Evolutionary conservation across 2,797 vertebrate genomes (phyloP).

Genomic region (Mormyrops attenuatus): DNA sequence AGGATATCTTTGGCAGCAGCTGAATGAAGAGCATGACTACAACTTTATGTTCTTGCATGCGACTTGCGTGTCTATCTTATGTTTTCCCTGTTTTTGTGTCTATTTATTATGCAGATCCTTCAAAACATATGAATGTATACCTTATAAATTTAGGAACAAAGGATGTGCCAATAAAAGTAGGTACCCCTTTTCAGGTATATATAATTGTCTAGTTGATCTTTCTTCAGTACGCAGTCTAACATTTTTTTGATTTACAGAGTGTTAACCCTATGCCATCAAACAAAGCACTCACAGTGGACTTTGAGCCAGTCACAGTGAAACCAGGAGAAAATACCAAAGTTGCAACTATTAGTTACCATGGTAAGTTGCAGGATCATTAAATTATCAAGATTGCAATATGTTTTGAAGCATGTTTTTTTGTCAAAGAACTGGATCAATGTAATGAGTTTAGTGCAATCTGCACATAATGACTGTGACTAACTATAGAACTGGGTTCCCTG

Average conservation of each 20-base stretch:
- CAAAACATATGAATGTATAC: conserved; percentile 93
- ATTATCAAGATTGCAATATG: neutral
- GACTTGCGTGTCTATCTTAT: neutral
- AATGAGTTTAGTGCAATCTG: neutral
- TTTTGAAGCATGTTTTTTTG: neutral
- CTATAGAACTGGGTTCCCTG: neutral
- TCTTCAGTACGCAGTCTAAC: neutral
- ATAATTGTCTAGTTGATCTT: neutral
- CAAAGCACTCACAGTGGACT: conserved; percentile 86
- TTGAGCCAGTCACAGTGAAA: conserved; percentile 91
- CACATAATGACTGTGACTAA: neutral
- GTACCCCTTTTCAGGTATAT: conserved; percentile 38
- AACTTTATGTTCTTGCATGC: neutral
- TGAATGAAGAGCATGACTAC: neutral
- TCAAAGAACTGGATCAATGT: neutral
- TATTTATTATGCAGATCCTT: conserved; percentile 73
- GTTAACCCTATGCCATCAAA: conserved; percentile 88
- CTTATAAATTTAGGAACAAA: conserved; percentile 97
- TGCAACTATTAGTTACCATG: conserved; percentile 95
- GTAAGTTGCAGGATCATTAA: conserved; percentile 61
- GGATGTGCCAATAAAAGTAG: conserved; percentile 94
- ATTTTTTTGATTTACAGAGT: conserved; percentile 67
- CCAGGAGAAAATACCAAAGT: conserved; percentile 97
- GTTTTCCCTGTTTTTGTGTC: conserved; percentile 29
- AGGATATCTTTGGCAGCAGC: neutral